Evolutionary conservation across 1,140 invertebrate species (phyloP), one percentile per base, ranked within the genome.

Genomic region (Drosophila kepulauana): DNA sequence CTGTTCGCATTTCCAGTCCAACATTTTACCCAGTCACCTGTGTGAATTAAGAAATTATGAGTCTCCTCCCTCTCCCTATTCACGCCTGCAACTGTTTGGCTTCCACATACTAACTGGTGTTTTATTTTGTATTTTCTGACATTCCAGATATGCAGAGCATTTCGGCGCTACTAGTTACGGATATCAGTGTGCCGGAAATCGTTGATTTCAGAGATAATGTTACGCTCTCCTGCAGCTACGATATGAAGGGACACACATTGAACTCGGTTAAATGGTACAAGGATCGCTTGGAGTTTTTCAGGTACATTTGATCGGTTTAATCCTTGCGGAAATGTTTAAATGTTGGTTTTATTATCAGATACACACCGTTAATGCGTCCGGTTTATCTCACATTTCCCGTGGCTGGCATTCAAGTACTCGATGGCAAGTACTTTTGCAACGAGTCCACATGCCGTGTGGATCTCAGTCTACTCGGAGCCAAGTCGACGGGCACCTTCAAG

Each of bases 181-280:
- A 93, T 48, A 91, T 93, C 69, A 92, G 73, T 57, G 93, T 93
- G 11, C 93, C 93, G 54, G 77, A 92, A 75, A 92, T 94, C 48
- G 94, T 94, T 0, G 94, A 94, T 75, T 94, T 94, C 11, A 93
- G 94, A 1, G 93, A 94, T 62, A 91, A 92, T 76, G 94, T 94
- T 1, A 91, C 94, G 15, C 82, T 95, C 35, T 93, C 93, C 54
- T 95, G 94, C 82, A 93, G 93, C 67, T 95, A 94, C 75, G 93
- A 95, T 75, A 91, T 94, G 85, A 94, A 94, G 68, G 94, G 93
- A 0, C 96, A 96, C 54, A 93, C 93, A 1, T 92, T 97, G 0
- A 96, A 97, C 90, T 96, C 96, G 0, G 95, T 97, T 35, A 97
- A 97, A 91, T 97, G 96, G 96, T 96, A 96, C 92, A 96, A 96